A percentile compares a stretch with the other conserved stretches of the same genome.
phyloP scores from a whole-genome alignment of 2,113 vertebrate genomes.

The Apus apus region DNA sequence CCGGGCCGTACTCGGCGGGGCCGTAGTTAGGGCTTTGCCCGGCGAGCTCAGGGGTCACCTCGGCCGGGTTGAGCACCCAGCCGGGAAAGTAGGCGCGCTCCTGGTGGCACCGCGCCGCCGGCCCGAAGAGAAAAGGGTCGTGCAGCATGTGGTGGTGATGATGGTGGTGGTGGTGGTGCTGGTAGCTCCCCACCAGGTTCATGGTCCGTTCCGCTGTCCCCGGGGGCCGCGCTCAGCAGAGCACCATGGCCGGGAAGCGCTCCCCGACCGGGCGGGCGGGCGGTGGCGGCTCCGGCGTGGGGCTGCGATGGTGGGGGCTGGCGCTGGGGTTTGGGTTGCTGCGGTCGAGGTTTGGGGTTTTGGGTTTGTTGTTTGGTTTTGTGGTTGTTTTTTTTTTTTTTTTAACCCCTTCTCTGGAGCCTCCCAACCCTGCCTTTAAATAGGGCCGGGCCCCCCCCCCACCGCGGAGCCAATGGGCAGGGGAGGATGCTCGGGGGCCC shows the following conservation, averaged over 20 bases:
- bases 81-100: slow-evolving; percentile 87
- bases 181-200: slow-evolving; percentile 94
- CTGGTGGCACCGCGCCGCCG: slow-evolving; percentile 84
- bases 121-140: slow-evolving; percentile 88
- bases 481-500: slow-evolving; percentile 50
- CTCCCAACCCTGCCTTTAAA: slow-evolving; percentile 80
- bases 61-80: slow-evolving; percentile 89
- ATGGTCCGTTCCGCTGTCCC: slow-evolving; percentile 61
- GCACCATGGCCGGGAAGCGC: background rate
- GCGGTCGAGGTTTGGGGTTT: background rate
- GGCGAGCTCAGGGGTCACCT: slow-evolving; percentile 82
- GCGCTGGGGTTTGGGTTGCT: background rate
- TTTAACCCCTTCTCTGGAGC: slow-evolving; percentile 78
- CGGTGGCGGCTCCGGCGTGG: background rate
- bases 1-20: slow-evolving; percentile 58
- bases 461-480: slow-evolving; percentile 79
- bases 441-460: slow-evolving; percentile 49
- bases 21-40: slow-evolving; percentile 75
- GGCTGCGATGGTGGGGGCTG: background rate
- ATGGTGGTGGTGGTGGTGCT: slow-evolving; percentile 84
- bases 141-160: slow-evolving; percentile 86
- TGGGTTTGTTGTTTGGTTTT: background rate
- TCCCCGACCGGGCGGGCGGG: slow-evolving; percentile 14
- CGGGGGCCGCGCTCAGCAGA: no score
- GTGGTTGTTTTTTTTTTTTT: background rate